Conservation (phyloP, 2,113 vertebrate genomes). For the Montifringilla adamsi region DNA sequence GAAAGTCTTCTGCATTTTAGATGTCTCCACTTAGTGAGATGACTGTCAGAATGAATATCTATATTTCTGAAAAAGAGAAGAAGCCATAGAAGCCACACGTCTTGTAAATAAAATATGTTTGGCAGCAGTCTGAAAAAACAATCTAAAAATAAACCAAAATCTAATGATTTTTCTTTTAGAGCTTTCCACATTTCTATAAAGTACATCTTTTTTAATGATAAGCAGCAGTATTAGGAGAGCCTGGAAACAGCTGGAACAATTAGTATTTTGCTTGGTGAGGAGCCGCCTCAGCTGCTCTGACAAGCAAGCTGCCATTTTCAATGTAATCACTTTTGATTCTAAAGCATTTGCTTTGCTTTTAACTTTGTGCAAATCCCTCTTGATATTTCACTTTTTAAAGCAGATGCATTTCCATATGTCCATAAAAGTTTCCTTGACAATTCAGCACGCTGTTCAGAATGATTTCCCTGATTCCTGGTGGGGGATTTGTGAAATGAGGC, state of each 20-base stretch:
- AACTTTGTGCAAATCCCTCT: slow-evolving; percentile 48
- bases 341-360: slow-evolving; percentile 48
- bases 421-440: slow-evolving; percentile 45
- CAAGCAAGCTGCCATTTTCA: slow-evolving; percentile 45
- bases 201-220: neutral
- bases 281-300: neutral
- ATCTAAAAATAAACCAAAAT: neutral
- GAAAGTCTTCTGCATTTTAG: neutral
- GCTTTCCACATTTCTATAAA: neutral
- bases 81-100: neutral
- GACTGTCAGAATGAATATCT: slow-evolving; percentile 5
- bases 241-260: slow-evolving; percentile 14
- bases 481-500: neutral
- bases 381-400: slow-evolving; percentile 49
- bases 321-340: slow-evolving; percentile 39
- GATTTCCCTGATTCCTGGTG: neutral
- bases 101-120: neutral
- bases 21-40: neutral
- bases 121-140: neutral
- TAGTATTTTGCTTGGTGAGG: neutral
- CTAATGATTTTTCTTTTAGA: neutral
- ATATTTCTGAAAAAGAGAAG: neutral
- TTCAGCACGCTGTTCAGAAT: neutral
- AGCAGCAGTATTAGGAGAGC: neutral
- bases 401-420: slow-evolving; percentile 40